A percentile compares a stretch with the other conserved stretches of the same genome.
These are phyloP conservation scores for Scophthalmus maximus DNA, from an alignment of 2,113 vertebrate species.

Conservation along the genomic window DNA sequence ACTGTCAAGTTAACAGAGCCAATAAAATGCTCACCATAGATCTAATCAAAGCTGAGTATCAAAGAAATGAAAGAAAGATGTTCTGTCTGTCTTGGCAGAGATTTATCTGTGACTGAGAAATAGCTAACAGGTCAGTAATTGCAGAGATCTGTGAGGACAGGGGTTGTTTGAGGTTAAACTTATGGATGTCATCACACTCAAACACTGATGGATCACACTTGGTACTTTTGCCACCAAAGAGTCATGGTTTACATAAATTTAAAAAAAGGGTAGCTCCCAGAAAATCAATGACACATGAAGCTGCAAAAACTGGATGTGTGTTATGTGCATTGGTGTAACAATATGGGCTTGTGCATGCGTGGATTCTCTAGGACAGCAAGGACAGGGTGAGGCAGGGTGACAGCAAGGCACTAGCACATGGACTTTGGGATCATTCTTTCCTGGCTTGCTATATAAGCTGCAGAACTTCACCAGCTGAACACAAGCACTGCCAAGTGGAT, in stretches of 20 bases:
- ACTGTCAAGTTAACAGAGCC: slow-evolving; percentile 14
- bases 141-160: not conserved
- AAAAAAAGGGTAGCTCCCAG: not conserved
- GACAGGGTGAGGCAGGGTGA: slow-evolving; percentile 62
- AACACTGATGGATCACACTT: not conserved
- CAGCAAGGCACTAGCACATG: slow-evolving; percentile 71
- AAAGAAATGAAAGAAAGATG: slow-evolving; percentile 4
- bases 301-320: not conserved
- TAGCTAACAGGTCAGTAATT: slow-evolving; percentile 9
- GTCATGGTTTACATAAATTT: not conserved
- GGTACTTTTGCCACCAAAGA: no score
- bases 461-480: not conserved
- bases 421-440: slow-evolving; percentile 75
- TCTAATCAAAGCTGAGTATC: slow-evolving; percentile 36
- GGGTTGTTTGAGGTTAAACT: not conserved
- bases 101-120: slow-evolving; percentile 1
- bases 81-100: not conserved
- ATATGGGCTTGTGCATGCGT: not conserved
- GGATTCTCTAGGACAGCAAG: slow-evolving; percentile 30
- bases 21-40: slow-evolving; percentile 31
- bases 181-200: not conserved
- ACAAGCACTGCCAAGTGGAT: slow-evolving; percentile 56
- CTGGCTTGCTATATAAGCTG: slow-evolving; percentile 71
- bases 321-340: not conserved
- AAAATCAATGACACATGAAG: not conserved